A percentile compares a stretch with the other conserved stretches of the same genome.
Conservation (phyloP, 2,888 invertebrate species). For the Drosophila putrida region DNA sequence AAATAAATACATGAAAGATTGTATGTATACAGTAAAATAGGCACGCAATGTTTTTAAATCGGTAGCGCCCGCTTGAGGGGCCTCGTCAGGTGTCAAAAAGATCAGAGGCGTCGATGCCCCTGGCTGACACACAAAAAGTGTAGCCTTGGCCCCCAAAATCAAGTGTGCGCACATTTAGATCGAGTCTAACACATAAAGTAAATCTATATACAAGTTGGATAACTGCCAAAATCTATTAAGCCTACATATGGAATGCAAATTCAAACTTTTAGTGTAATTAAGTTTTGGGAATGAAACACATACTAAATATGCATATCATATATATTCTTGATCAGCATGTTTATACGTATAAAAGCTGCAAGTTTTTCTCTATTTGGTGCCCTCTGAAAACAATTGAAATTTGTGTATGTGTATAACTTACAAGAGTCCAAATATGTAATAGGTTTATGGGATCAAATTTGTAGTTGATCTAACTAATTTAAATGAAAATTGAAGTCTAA, state of each 20-base stretch:
- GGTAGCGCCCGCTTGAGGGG: constrained; percentile 51
- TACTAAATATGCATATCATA: too few relatives aligned
- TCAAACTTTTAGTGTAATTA: neutral
- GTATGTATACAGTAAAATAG: neutral
- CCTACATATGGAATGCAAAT: constrained; percentile 13
- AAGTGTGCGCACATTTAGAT: constrained; percentile 35
- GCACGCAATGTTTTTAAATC: constrained; percentile 13
- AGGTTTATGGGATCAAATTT: neutral
- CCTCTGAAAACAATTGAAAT: too few relatives aligned
- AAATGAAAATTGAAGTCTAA: constrained; percentile 6
- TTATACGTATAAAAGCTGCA: too few relatives aligned
- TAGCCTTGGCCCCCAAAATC: constrained; percentile 75
- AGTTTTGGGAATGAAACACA: too few relatives aligned
- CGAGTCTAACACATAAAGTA: constrained; percentile 7
- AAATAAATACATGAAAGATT: neutral
- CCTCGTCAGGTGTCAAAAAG: constrained; percentile 70
- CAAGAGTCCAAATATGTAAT: neutral
- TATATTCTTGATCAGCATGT: too few relatives aligned
- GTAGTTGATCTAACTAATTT: neutral
- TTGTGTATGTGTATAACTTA: too few relatives aligned
- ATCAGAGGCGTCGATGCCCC: constrained; percentile 43
- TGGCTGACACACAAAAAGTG: constrained; percentile 34
- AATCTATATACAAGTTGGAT: constrained; percentile 9
- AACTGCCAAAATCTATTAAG: constrained; percentile 9
- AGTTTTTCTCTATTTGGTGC: too few relatives aligned